A percentile compares a stretch with the other conserved stretches of the same genome.
Conservation (phyloP, 2,888 invertebrate genomes). For the Podabrus alpinus region DNA sequence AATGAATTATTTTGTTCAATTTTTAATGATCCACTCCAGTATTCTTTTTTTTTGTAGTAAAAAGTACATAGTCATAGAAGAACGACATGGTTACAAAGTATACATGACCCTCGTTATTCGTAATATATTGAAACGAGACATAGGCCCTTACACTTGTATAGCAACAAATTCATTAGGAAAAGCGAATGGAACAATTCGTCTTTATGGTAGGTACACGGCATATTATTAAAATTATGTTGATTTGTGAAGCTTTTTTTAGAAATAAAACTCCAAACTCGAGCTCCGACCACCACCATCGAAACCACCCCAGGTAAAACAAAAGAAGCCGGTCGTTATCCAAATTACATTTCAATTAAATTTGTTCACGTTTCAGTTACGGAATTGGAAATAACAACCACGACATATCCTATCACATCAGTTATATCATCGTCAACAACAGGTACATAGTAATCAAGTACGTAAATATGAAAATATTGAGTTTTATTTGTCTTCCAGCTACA, state of each 20-base stretch:
- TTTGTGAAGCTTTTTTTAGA: constrained; percentile 7
- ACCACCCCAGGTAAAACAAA: background rate
- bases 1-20: background rate
- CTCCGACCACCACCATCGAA: constrained; percentile 13
- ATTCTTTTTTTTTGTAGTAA: constrained; percentile 11
- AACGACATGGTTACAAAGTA: constrained; percentile 68
- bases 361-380: background rate
- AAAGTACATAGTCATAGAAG: constrained; percentile 70
- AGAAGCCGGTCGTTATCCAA: background rate
- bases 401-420: constrained; percentile 15
- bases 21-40: background rate
- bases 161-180: constrained; percentile 74
- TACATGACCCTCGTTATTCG: constrained; percentile 65
- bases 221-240: background rate
- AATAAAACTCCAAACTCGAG: constrained; percentile 18
- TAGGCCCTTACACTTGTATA: constrained; percentile 64
- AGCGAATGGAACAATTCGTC: constrained; percentile 69
- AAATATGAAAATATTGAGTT: background rate
- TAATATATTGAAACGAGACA: constrained; percentile 58
- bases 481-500: constrained; percentile 7
- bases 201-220: constrained; percentile 60
- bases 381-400: constrained; percentile 9
- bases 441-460: background rate
- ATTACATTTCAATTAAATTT: background rate
- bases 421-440: constrained; percentile 7